A percentile compares a stretch with the other conserved stretches of the same genome.
phyloP scores from a whole-genome alignment of 2,888 invertebrate genomes.

The Melanargia galathea region DNA sequence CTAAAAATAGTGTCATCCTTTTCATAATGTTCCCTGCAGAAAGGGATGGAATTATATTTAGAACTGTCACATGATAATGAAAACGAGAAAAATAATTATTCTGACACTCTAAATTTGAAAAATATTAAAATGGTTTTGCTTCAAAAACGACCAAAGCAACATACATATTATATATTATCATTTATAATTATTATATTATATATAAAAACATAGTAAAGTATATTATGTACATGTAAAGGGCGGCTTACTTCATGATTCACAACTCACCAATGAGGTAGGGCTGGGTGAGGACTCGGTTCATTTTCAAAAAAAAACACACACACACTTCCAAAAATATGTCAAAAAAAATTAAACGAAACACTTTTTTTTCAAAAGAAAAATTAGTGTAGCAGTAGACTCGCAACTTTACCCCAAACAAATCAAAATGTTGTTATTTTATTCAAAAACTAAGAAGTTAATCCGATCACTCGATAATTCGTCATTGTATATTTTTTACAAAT shows the following conservation, averaged over 20 bases:
- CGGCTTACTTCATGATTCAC: conserved; percentile 32
- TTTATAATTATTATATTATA: neutral
- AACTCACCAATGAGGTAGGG: conserved; percentile 16
- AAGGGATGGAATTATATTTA: no score
- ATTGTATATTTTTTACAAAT: no score
- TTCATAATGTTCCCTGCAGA: no score
- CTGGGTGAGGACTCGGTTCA: conserved; percentile 31
- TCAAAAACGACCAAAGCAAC: neutral
- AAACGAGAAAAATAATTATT: no score
- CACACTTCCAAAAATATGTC: conserved; percentile 2
- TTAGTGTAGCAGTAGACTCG: neutral
- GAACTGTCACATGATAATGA: no score
- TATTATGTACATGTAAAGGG: conserved; percentile 24
- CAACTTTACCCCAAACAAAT: neutral
- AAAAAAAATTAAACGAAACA: neutral
- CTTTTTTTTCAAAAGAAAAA: neutral
- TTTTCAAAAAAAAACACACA: conserved; percentile 35
- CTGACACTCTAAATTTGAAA: no score
- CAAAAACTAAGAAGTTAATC: no score
- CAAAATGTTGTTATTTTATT: no score
- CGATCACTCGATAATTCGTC: no score
- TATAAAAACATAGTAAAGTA: conserved; percentile 20
- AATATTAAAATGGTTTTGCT: neutral
- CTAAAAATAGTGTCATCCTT: no score
- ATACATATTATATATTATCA: neutral